Conservation (phyloP, 2,888 invertebrate genomes). For the Andrena trimmerana region DNA sequence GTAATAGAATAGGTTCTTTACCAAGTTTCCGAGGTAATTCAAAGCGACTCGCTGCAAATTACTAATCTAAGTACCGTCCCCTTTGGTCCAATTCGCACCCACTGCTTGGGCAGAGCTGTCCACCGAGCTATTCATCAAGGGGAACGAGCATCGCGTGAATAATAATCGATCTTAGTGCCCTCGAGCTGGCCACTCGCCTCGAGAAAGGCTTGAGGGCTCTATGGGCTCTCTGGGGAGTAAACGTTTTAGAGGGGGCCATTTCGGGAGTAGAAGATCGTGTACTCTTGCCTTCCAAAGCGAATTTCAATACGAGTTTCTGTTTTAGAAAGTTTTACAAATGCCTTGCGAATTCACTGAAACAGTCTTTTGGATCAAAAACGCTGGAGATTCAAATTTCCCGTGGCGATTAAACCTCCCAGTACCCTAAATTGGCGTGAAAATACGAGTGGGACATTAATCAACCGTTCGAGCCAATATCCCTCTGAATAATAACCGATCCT, state of each 20-base stretch:
- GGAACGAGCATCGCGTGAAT: constrained; percentile 55
- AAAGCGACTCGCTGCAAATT: no score
- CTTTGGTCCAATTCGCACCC: constrained; percentile 33
- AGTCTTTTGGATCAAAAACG: no score
- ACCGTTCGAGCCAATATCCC: constrained; percentile 48
- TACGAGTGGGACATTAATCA: constrained; percentile 64
- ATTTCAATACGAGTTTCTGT: neutral
- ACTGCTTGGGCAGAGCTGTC: constrained; percentile 27
- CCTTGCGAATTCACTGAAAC: no score
- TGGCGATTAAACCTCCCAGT: constrained; percentile 17
- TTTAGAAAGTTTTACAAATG: neutral
- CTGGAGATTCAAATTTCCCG: neutral
- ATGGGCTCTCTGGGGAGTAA: neutral
- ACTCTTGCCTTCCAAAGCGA: neutral
- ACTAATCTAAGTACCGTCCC: constrained; percentile 4
- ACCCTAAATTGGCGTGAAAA: constrained; percentile 38
- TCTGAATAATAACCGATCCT: constrained; percentile 63
- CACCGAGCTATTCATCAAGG: constrained; percentile 62
- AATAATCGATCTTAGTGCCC: constrained; percentile 49
- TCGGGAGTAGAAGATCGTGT: neutral
- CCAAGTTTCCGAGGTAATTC: no score
- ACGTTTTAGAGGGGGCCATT: neutral
- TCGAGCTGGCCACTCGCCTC: constrained; percentile 10
- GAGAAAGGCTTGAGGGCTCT: neutral
- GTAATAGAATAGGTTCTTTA: no score